Evolutionary conservation across 2,113 vertebrate species (phyloP).

Genomic region (Beaufortia kweichowensis): DNA sequence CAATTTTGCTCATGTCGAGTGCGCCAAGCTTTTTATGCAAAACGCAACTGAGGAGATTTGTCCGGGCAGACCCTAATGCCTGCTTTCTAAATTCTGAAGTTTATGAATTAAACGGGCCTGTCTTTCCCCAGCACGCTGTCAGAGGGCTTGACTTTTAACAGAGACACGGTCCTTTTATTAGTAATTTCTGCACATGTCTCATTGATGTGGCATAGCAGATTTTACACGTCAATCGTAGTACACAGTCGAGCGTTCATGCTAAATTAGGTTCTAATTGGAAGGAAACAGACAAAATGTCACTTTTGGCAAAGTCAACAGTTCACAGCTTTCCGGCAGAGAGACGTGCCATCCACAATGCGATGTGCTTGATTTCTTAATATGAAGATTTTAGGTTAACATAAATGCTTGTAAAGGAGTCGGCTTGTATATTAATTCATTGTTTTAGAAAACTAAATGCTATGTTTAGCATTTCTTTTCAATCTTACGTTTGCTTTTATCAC

Average conservation of each 20-base stretch:
- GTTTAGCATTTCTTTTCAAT: background rate
- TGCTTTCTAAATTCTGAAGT: background rate
- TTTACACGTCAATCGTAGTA: background rate
- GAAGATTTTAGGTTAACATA: slow-evolving; percentile 1
- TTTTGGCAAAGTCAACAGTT: background rate
- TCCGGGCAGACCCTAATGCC: background rate
- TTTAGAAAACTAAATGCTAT: background rate
- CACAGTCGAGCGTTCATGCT: slow-evolving; percentile 10
- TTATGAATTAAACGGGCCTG: background rate
- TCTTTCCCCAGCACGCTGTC: background rate
- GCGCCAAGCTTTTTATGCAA: background rate
- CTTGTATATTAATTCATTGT: background rate
- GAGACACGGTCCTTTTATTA: background rate
- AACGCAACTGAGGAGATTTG: slow-evolving; percentile 25
- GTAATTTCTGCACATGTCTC: slow-evolving; percentile 8
- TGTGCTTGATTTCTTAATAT: background rate
- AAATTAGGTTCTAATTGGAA: slow-evolving; percentile 37
- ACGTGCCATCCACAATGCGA: background rate
- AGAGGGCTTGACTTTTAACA: background rate
- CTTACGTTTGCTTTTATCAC: background rate
- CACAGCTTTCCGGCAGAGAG: background rate
- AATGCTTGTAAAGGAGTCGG: background rate
- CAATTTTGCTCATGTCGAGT: background rate
- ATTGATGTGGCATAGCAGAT: slow-evolving; percentile 2
- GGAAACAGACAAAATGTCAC: slow-evolving; percentile 33